These are phyloP conservation scores for Lordiphosa clarofinis DNA, from an alignment of 1,140 invertebrate species.

Conservation along the genomic window DNA sequence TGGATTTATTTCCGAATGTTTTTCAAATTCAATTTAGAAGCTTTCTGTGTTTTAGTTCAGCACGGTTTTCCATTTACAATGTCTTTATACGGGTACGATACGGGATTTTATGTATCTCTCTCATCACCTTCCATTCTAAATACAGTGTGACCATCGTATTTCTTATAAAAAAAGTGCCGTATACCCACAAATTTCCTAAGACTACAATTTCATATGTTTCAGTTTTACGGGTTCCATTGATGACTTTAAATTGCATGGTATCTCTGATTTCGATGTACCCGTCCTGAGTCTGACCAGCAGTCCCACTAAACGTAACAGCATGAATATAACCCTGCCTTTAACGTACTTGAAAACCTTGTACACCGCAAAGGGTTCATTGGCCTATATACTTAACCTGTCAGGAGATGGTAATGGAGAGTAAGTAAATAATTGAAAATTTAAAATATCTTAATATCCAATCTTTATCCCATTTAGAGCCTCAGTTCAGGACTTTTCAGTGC, in stretches of 20 bases:
- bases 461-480: conserved; percentile 25
- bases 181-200: too few species aligned
- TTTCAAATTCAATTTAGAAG: too few species aligned
- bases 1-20: too few species aligned
- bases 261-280: conserved; percentile 60
- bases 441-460: background rate
- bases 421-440: conserved; percentile 10
- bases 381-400: conserved; percentile 59
- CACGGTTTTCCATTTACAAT: too few species aligned
- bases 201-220: background rate
- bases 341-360: conserved; percentile 60
- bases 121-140: too few species aligned
- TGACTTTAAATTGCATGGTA: conserved; percentile 51
- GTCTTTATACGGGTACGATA: too few species aligned
- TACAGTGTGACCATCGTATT: too few species aligned
- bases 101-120: too few species aligned
- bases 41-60: too few species aligned
- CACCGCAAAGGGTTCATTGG: conserved; percentile 68
- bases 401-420: conserved; percentile 71
- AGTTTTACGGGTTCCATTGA: conserved; percentile 64
- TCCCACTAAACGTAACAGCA: conserved; percentile 22
- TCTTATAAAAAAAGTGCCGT: too few species aligned
- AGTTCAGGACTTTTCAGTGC: conserved; percentile 37
- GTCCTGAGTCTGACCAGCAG: conserved; percentile 28
- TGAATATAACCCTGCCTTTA: conserved; percentile 56